Conservation (phyloP, 2,113 vertebrate genomes). For the Nansenia antarctica region DNA sequence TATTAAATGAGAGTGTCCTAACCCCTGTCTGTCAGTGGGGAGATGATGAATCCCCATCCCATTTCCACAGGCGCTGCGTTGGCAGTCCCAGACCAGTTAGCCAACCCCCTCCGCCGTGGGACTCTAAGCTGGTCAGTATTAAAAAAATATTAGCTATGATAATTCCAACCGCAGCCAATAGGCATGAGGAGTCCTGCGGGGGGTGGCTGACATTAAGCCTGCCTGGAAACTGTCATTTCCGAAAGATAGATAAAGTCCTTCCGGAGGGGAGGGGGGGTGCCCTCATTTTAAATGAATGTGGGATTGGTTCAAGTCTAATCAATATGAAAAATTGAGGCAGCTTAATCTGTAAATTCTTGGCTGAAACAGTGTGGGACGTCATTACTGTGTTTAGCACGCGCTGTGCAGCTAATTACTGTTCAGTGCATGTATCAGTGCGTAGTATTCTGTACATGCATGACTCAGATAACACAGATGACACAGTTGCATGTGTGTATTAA, state of each 20-base stretch:
- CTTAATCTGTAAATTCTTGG: neutral
- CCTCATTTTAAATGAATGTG: neutral
- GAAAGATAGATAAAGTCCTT: slow-evolving; percentile 22
- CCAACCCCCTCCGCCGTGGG: neutral
- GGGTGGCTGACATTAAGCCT: neutral
- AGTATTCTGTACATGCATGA: neutral
- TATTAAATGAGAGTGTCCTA: slow-evolving; percentile 27
- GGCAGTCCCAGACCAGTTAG: slow-evolving; percentile 8
- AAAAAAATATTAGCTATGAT: slow-evolving; percentile 32
- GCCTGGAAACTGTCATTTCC: slow-evolving; percentile 15
- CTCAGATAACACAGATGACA: neutral
- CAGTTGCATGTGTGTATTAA: neutral
- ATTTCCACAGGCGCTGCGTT: slow-evolving; percentile 17
- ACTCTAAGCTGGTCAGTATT: slow-evolving; percentile 25
- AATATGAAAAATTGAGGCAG: neutral
- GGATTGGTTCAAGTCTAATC: neutral
- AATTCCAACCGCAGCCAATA: slow-evolving; percentile 19
- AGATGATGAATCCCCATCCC: slow-evolving; percentile 24
- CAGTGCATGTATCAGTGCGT: too few species aligned
- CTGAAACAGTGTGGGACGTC: neutral
- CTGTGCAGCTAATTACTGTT: too few species aligned
- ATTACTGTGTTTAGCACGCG: too few species aligned
- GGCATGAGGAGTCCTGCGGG: slow-evolving; percentile 24
- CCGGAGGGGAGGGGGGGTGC: neutral
- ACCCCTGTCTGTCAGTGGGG: slow-evolving; percentile 17